Base-by-base conservation (phyloP, 1,140 invertebrate genomes). In the Solenopsis invicta region DNA sequence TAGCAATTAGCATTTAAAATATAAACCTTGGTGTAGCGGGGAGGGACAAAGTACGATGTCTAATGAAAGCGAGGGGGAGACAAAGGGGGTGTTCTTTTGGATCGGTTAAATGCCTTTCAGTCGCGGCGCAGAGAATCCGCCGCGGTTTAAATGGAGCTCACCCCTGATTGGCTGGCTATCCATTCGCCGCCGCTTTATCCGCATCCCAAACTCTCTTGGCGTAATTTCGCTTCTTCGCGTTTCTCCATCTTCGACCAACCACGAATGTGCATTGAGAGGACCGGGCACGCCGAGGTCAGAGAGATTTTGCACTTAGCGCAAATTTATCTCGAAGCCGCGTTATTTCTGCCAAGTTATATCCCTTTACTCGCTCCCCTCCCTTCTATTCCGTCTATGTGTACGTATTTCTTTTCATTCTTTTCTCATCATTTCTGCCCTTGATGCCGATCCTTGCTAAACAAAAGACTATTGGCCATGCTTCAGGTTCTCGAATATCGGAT, bases 1-100 rank as follows among this genome's bases (percentile, higher is more conserved):
- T 94, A 93, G 94, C 94, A 95, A 95, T 95, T 95, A 95, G 93
- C 94, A 95, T 95, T 95, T 94, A 94, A 95, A 94, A 94, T 94
- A 94, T 93, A 94, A 95, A 94, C 92, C 93, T 93, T 89, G 82
- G 75, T 67, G 61, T 69, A 64, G 64, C 56, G 71, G 61, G 61
- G 76, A 71, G 77, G 76, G 74, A 87, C 78, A 89, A 81, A 90
- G 87, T 82, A 90, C 81, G 67, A 89, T 78, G 78, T 90, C 89
- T 90, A 91, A 88, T 90, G 88, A 85, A 89, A 91, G 86, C 64
- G 75, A 90, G 50, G 78, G n/a, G 37, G 69, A 74, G 72, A 67
- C n/a, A 62, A 71, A 89, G 90, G 91, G 91, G 94, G 93, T 91
- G 93, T 91, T 90, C 93, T 95, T 95, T 95, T 93, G 92, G 93